Evolutionary conservation across 2,888 invertebrate genomes (phyloP), one percentile per base, ranked within the genome.

Genomic region (Lordiphosa fenestrarum): DNA sequence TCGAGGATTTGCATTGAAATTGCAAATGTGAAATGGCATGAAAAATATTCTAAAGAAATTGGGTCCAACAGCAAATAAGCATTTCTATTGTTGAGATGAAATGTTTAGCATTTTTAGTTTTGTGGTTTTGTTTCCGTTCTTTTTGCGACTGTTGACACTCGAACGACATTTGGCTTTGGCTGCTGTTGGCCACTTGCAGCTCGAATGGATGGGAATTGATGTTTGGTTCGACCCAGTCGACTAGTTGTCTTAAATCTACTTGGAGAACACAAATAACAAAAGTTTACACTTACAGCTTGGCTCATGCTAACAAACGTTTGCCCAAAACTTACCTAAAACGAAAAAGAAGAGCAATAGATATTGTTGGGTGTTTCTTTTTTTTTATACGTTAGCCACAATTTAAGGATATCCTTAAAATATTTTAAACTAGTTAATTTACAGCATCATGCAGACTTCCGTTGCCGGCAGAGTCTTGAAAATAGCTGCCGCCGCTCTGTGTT

Each of bases 251-350:
- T 67, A 54, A 47, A 41, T 61, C 46, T 78, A 71, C 30, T 74
- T 54, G 35, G 6, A n/a, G 42, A 50, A 33, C 39, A 30, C 3
- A 9, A 52, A 7, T 13, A 42, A 10, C 19, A 52, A 37, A 33
- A 41, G 39, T 76, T 56, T 61, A 59, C 68, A 76, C 76, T 76
- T 76, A 84, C 76, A 58, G 73, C 70, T 73, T 65, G 68, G 60
- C 78, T 76, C 76, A 76, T 76, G 58, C 78, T 84, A 70, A 56
- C 36, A 56, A 56, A 40, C 61, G 21, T 65, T 52, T 61, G 56
- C 57, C 60, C 62, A 64, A 68, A 80, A 81, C 84, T 85, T 83
- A 83, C 85, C 80, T 81, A 83, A 73, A 81, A 80, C 38, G 83
- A 78, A 56, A 73, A 60, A 50, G 30, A 39, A 58, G 42, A 61